phyloP scores from a whole-genome alignment of 1,140 invertebrate species.

The Drosophila aff. region DNA sequence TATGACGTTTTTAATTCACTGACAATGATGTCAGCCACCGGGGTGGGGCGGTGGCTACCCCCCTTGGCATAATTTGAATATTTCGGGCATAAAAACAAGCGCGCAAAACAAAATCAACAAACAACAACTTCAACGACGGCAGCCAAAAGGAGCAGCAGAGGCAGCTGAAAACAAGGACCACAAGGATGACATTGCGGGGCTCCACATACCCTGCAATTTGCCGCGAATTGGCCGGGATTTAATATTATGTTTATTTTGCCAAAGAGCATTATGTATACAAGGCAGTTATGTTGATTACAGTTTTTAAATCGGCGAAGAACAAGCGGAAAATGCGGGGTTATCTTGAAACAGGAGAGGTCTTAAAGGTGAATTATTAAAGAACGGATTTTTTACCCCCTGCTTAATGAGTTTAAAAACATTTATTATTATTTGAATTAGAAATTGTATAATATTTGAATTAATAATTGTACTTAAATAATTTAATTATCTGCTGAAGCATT shows the following conservation, averaged over 20 bases:
- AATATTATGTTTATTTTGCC: conserved; percentile 47
- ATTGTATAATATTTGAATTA: not conserved
- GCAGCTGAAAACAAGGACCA: conserved; percentile 10
- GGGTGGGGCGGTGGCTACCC: not conserved
- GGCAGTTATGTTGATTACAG: conserved; percentile 41
- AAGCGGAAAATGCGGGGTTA: too few species aligned
- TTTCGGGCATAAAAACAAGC: conserved; percentile 80
- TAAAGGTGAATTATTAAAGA: not conserved
- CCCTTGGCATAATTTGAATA: conserved; percentile 75
- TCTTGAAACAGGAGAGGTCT: too few species aligned
- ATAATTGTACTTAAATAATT: not conserved
- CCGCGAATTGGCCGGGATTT: conserved; percentile 19
- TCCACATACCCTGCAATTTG: conserved; percentile 40
- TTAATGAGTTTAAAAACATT: not conserved
- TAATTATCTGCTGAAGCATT: not conserved
- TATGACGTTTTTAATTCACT: conserved; percentile 83
- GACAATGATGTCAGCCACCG: conserved; percentile 65
- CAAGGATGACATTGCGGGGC: conserved; percentile 21
- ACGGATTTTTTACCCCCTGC: not conserved
- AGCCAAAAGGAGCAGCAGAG: conserved; percentile 3
- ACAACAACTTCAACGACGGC: conserved; percentile 46
- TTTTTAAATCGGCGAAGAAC: conserved; percentile 3
- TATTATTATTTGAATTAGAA: not conserved
- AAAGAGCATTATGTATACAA: conserved; percentile 32
- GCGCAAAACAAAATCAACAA: conserved; percentile 75